Conservation (phyloP, 2,888 invertebrate genomes). For the Eupithecia centaureata region DNA sequence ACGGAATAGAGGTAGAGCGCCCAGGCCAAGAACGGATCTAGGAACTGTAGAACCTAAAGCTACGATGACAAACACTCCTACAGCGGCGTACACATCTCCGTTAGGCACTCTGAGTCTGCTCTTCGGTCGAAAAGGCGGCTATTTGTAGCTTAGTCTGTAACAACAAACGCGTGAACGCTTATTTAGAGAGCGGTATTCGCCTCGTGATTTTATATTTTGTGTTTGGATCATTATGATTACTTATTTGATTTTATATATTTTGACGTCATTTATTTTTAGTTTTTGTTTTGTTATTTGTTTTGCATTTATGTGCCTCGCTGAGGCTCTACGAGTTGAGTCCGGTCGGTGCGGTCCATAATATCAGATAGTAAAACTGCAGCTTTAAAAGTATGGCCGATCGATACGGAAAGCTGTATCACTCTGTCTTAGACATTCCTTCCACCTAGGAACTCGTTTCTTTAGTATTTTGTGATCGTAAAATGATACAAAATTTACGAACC, state of each 20-base stretch:
- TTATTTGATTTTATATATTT: conserved; percentile 48
- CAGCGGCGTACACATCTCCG: conserved; percentile 64
- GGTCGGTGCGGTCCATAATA: conserved; percentile 35
- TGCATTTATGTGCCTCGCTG: conserved; percentile 69
- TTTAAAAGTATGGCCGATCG: conserved; percentile 40
- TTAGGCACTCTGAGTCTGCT: conserved; percentile 91
- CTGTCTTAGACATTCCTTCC: conserved; percentile 44
- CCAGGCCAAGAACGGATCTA: conserved; percentile 64
- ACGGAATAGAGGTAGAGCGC: conserved; percentile 73
- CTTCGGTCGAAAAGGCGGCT: conserved; percentile 93
- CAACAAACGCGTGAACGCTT: conserved; percentile 14
- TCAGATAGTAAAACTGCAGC: conserved; percentile 38
- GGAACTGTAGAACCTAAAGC: conserved; percentile 56
- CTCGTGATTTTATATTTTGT: conserved; percentile 41
- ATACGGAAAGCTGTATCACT: conserved; percentile 30
- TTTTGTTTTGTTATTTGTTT: conserved; percentile 58
- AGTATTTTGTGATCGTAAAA: conserved; percentile 29
- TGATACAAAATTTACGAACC: conserved; percentile 31
- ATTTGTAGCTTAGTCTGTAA: conserved; percentile 74
- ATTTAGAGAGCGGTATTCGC: conserved; percentile 28
- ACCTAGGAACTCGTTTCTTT: conserved; percentile 37
- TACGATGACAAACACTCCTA: conserved; percentile 38
- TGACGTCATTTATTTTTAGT: conserved; percentile 52
- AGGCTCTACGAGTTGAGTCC: conserved; percentile 36
- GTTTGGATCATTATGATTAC: conserved; percentile 28